phyloP scores from a whole-genome alignment of 2,113 vertebrate genomes.

The Megaleporinus macrocephalus region DNA sequence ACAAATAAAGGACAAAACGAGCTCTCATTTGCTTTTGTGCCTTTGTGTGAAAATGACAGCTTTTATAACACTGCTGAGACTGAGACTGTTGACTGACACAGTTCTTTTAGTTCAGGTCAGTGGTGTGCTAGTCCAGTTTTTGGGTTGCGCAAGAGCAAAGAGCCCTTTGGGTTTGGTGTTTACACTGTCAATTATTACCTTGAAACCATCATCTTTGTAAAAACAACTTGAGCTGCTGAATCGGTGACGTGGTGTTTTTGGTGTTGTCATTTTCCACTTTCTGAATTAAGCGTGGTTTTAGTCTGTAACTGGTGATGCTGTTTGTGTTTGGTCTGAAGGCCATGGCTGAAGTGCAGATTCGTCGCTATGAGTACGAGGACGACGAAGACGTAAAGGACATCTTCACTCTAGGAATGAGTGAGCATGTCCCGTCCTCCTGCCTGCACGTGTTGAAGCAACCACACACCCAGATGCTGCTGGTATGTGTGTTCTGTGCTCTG shows the following conservation, averaged over 20 bases:
- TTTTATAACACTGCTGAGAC: too few species aligned
- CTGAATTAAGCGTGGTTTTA: neutral
- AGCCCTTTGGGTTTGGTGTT: neutral
- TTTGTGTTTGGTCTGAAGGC: conserved; percentile 38
- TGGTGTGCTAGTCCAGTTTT: too few species aligned
- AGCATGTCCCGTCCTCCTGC: conserved; percentile 75
- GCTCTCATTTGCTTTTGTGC: too few species aligned
- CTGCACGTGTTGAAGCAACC: conserved; percentile 77
- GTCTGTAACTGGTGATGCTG: neutral
- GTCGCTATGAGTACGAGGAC: conserved; percentile 70
- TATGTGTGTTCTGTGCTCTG: conserved; percentile 71
- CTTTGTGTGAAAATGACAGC: too few species aligned
- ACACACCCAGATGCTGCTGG: conserved; percentile 71
- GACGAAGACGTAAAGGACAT: conserved; percentile 70
- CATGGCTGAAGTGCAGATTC: conserved; percentile 74
- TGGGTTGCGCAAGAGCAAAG: neutral
- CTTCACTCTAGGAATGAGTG: conserved; percentile 77
- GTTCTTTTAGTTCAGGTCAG: too few species aligned
- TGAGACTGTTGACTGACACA: too few species aligned
- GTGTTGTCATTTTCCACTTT: neutral
- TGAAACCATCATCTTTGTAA: neutral
- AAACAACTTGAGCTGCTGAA: neutral
- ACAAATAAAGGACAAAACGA: too few species aligned
- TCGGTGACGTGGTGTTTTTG: neutral
- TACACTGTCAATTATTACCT: neutral